These are phyloP conservation scores for Coendou prehensilis DNA, from an alignment of 2,797 vertebrate species.

Conservation along the genomic window DNA sequence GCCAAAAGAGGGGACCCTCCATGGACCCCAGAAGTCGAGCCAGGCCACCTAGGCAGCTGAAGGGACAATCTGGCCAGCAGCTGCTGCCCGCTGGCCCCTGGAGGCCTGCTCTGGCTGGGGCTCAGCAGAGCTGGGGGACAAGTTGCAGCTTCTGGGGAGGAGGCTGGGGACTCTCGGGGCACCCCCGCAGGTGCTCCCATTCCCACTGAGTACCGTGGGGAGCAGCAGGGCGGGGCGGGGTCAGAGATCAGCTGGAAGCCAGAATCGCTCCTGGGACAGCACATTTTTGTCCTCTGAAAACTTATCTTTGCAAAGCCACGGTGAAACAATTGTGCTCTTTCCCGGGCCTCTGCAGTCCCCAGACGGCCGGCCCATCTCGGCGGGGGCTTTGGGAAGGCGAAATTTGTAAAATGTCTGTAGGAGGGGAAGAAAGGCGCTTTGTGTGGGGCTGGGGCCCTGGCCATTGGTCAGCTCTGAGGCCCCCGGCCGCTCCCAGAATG, in stretches of 20 bases:
- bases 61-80: background rate
- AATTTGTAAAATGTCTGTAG: slow-evolving; percentile 93
- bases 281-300: slow-evolving; percentile 86
- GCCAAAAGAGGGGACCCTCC: background rate
- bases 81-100: background rate
- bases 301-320: slow-evolving; percentile 49
- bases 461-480: slow-evolving; percentile 90
- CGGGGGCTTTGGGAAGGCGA: slow-evolving; percentile 88
- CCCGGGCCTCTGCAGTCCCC: slow-evolving; percentile 83
- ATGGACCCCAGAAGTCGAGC: background rate
- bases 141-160: background rate
- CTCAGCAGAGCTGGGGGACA: background rate
- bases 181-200: background rate
- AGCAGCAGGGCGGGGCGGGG: background rate
- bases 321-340: slow-evolving; percentile 84
- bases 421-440: slow-evolving; percentile 98
- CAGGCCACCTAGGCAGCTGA: background rate
- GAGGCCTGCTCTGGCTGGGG: background rate
- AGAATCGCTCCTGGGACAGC: slow-evolving; percentile 55
- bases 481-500: slow-evolving; percentile 91
- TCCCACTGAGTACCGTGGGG: slow-evolving; percentile 24
- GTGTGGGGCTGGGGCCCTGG: slow-evolving; percentile 91
- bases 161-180: background rate
- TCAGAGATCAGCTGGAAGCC: slow-evolving; percentile 18
- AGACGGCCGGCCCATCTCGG: slow-evolving; percentile 87